A percentile compares a stretch with the other conserved stretches of the same genome.
These are phyloP conservation scores for Zootermopsis nevadensis DNA, from an alignment of 2,888 invertebrate species.

Conservation along the genomic window DNA sequence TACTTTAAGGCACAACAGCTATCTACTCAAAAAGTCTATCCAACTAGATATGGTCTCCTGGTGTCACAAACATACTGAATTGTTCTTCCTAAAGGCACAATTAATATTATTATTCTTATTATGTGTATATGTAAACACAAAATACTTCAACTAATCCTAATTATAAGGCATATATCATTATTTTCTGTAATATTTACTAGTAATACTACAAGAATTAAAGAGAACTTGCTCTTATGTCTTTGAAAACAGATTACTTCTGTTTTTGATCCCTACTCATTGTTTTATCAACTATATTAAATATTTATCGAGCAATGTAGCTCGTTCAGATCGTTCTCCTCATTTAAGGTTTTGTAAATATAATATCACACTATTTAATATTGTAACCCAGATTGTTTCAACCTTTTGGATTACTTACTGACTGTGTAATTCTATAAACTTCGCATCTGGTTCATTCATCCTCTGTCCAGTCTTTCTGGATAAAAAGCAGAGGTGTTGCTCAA, in stretches of 20 bases:
- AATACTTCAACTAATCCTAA: constrained; percentile 44
- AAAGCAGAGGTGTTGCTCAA: background rate
- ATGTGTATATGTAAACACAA: constrained; percentile 44
- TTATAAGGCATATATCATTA: constrained; percentile 47
- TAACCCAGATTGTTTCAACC: constrained; percentile 14
- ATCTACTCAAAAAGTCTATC: constrained; percentile 47
- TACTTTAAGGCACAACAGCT: constrained; percentile 48
- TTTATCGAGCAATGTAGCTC: constrained; percentile 44
- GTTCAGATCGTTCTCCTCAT: background rate
- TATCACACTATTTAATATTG: constrained; percentile 45
- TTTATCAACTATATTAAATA: constrained; percentile 7
- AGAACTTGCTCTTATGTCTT: constrained; percentile 44
- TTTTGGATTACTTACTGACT: constrained; percentile 21
- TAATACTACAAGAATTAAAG: constrained; percentile 51
- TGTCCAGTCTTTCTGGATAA: background rate
- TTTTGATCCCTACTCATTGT: constrained; percentile 39
- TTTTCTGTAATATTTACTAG: constrained; percentile 50
- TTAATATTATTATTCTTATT: constrained; percentile 45
- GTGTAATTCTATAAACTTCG: background rate
- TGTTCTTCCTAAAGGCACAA: constrained; percentile 47
- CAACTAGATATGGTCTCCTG: constrained; percentile 37
- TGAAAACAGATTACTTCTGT: constrained; percentile 43
- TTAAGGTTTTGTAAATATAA: constrained; percentile 25
- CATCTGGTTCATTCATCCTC: background rate
- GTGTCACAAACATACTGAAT: constrained; percentile 43